Evolutionary conservation across 2,888 invertebrate genomes (phyloP), one percentile per base, ranked within the genome.

Genomic region (Diarsia brunnea): DNA sequence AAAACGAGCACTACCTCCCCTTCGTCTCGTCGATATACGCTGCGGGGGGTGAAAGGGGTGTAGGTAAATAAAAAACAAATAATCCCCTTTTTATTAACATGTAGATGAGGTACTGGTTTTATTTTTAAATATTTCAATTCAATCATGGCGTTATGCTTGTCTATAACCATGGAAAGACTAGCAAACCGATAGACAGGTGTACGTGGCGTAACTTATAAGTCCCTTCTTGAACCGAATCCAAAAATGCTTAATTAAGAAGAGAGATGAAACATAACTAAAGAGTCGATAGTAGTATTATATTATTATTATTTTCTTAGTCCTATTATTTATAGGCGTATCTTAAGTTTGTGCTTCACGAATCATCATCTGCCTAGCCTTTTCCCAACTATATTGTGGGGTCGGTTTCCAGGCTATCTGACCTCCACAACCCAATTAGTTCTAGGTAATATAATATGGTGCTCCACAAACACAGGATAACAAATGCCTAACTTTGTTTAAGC

Each of bases 31-130:
- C 27, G 27, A 73, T 31, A 51, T 19, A 14, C 38, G 24, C 24
- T 11, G 8, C 51, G 16, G 7, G 27, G 38, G 24, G 27, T 5
- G n/a, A 12, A 19, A 24, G 11, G 27, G 38, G 38, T 8, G 8
- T 7, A n/a, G n/a, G n/a, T n/a, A 16, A 27, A 60, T 43, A 49
- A 73, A 72, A 73, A 49, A 60, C 16, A 60, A 60, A 73, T 49
- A 27, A 27, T 24, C 60, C 47, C 43, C 43, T 5, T 49, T 49
- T 60, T 49, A 60, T 27, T 16, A 24, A 55, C 27, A 24, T 21
- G 43, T 24, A 16, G 16, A 45, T 38, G 38, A 68, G 38, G 24
- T 16, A 24, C 14, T 24, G 58, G 27, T 58, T 58, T 58, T 55
- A 7, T 58, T 58, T 58, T 58, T 8, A 55, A 55, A 58, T 16